Percentiles rank a stretch among this genome's conserved stretches.
phyloP scores from a whole-genome alignment of 2,113 vertebrate species.

The Gymnocephalus cernua region DNA sequence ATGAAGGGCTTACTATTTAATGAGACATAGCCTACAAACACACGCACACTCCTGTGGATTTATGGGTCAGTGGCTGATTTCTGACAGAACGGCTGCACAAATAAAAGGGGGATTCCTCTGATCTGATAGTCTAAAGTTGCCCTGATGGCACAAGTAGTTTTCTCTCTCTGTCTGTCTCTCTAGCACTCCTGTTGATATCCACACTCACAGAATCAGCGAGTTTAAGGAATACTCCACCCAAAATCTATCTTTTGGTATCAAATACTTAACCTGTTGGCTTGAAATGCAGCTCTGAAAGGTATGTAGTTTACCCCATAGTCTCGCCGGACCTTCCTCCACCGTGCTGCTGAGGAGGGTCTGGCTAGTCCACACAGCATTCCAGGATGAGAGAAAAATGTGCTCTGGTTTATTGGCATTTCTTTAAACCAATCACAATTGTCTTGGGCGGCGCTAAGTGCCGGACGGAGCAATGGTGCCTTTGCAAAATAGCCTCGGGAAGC shows the following conservation, averaged over 20 bases:
- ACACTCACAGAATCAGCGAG: not conserved
- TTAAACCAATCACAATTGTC: too few relatives aligned
- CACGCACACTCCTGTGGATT: conserved; percentile 51
- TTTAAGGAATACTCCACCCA: not conserved
- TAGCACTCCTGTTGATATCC: not conserved
- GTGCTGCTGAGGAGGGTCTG: too few relatives aligned
- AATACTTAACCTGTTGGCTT: not conserved
- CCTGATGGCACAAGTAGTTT: not conserved
- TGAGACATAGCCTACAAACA: conserved; percentile 70
- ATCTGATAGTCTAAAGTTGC: conserved; percentile 5
- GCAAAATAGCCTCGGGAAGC: too few relatives aligned
- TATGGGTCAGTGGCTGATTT: conserved; percentile 67
- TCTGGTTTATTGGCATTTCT: too few relatives aligned
- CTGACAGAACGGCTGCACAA: conserved; percentile 38
- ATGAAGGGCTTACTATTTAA: conserved; percentile 82
- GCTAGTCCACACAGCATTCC: too few relatives aligned
- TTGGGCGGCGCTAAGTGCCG: too few relatives aligned
- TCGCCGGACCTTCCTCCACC: too few relatives aligned
- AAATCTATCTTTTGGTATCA: not conserved
- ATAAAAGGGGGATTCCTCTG: conserved; percentile 20
- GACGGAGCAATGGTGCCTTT: too few relatives aligned
- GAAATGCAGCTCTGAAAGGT: not conserved
- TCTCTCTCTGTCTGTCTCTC: not conserved
- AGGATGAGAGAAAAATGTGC: too few relatives aligned
- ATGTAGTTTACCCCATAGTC: not conserved